Percentiles rank a stretch among this genome's conserved stretches.
Evolutionary conservation across 2,113 vertebrate genomes (phyloP).

Genomic region (Oenanthe oenanthe): DNA sequence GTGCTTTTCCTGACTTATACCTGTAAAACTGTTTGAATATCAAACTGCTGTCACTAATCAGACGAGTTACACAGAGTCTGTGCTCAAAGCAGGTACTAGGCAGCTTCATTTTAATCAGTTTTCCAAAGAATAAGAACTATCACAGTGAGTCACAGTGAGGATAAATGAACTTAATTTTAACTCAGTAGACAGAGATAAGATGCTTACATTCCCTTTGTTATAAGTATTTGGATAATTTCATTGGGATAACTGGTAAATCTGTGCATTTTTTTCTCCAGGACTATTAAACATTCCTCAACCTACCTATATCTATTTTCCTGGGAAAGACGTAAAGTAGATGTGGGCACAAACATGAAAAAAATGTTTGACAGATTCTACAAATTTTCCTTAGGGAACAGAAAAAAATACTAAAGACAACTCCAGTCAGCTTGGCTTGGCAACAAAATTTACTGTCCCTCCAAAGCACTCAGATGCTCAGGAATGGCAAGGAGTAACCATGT

Average conservation of each 20-base stretch:
- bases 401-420: neutral
- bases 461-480: neutral
- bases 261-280: neutral
- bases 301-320: neutral
- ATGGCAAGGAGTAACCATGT: accelerated
- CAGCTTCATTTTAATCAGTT: neutral
- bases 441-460: neutral
- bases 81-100: neutral
- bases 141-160: neutral
- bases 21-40: neutral
- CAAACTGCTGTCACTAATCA: neutral
- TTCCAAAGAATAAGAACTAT: neutral
- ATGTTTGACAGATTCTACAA: neutral
- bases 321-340: neutral
- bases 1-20: neutral
- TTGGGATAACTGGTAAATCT: neutral
- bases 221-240: neutral
- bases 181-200: neutral
- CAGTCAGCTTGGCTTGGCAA: neutral
- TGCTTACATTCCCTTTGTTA: neutral
- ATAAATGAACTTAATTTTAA: neutral
- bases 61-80: neutral
- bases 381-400: neutral
- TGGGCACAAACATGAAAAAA: neutral
- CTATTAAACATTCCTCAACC: neutral